A percentile compares a stretch with the other conserved stretches of the same genome.
phyloP scores from a whole-genome alignment of 2,113 vertebrate species.

The Pitta sordida region DNA sequence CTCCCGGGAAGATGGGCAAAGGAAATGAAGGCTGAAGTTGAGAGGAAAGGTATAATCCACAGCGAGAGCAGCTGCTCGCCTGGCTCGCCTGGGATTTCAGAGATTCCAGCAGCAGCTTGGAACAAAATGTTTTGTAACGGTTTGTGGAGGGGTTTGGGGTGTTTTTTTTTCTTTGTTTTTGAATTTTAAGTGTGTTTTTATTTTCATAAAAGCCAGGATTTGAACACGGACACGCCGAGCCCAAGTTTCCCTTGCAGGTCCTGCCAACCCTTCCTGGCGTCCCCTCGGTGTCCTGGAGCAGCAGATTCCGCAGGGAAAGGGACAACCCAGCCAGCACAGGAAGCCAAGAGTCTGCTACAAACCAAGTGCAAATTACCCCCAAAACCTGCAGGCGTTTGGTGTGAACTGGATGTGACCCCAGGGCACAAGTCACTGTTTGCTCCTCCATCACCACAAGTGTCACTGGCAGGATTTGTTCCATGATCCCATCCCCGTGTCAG shows the following conservation, averaged over 20 bases:
- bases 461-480: conserved; percentile 3
- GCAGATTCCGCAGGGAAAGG: background rate
- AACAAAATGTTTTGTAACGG: background rate
- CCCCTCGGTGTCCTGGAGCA: background rate
- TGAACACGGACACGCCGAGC: background rate
- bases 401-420: conserved; percentile 24
- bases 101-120: conserved; percentile 30
- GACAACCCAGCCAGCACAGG: background rate
- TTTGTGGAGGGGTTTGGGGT: background rate
- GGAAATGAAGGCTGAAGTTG: conserved; percentile 61
- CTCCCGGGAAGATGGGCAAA: conserved; percentile 41
- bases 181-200: background rate
- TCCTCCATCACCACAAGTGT: background rate
- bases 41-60: conserved; percentile 60
- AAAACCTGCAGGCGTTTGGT: conserved; percentile 1
- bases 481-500: background rate
- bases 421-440: conserved; percentile 34
- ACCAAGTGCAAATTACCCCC: background rate
- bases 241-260: background rate
- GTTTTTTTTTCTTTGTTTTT: no score
- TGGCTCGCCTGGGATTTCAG: conserved; percentile 18
- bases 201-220: background rate
- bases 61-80: conserved; percentile 55
- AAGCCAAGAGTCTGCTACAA: conserved; percentile 41
- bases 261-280: background rate